phyloP scores from a whole-genome alignment of 2,797 vertebrate genomes.

The Hoplostethus atlanticus region DNA sequence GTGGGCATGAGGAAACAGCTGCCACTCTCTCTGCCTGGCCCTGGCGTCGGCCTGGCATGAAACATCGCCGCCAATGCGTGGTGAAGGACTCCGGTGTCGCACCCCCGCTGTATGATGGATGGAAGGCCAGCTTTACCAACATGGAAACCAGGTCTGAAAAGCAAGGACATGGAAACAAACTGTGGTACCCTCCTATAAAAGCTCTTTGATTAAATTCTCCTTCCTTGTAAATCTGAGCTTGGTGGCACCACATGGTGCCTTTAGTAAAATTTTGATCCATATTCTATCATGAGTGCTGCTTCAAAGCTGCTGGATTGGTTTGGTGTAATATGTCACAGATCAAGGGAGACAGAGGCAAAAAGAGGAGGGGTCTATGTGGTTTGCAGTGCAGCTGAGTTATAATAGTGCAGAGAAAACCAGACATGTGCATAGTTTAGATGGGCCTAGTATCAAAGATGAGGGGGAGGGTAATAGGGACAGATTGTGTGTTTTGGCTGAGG shows the following conservation, averaged over 20 bases:
- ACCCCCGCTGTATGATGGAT: constrained; percentile 67
- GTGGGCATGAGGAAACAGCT: constrained; percentile 72
- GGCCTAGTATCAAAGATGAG: constrained; percentile 67
- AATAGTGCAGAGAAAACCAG: constrained; percentile 49
- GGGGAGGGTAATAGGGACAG: constrained; percentile 75
- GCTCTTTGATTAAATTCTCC: constrained; percentile 4
- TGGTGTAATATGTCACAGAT: constrained; percentile 18
- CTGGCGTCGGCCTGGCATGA: constrained; percentile 37
- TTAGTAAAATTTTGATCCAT: background rate
- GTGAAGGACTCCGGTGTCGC: constrained; percentile 56
- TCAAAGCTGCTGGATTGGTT: constrained; percentile 15
- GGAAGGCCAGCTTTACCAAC: constrained; percentile 32
- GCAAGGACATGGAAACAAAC: constrained; percentile 6
- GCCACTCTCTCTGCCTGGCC: constrained; percentile 57
- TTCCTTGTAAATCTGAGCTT: constrained; percentile 31
- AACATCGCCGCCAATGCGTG: constrained; percentile 45
- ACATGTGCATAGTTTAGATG: constrained; percentile 68
- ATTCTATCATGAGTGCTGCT: background rate
- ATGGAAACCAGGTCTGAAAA: constrained; percentile 32
- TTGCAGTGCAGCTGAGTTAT: constrained; percentile 53
- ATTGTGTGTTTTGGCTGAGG: constrained; percentile 81
- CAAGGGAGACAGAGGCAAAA: constrained; percentile 28
- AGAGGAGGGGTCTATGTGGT: constrained; percentile 52
- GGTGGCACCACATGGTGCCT: constrained; percentile 9
- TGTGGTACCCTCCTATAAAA: background rate